These are phyloP conservation scores for Laodelphax striatellus DNA, from an alignment of 1,140 invertebrate species.

Conservation along the genomic window DNA sequence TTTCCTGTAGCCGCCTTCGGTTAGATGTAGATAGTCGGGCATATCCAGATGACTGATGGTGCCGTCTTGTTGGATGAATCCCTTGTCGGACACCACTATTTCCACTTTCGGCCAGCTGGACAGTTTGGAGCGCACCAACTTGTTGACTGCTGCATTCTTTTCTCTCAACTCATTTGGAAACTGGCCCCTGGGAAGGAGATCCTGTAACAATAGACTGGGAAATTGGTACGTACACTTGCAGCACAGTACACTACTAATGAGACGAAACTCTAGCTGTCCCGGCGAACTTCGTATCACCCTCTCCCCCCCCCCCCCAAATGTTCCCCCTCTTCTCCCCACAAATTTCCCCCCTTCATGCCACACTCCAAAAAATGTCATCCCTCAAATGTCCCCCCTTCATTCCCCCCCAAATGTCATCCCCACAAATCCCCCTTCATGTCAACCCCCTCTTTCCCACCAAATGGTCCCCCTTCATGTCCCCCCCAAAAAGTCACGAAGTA, in stretches of 20 bases:
- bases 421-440: too few species aligned
- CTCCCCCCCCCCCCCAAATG: too few species aligned
- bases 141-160: conserved; percentile 62
- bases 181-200: conserved; percentile 72
- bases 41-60: conserved; percentile 76
- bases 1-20: conserved; percentile 68
- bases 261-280: too few species aligned
- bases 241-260: background rate
- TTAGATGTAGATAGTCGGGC: conserved; percentile 79
- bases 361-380: too few species aligned
- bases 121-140: conserved; percentile 49
- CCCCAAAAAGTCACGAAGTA: too few species aligned
- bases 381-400: too few species aligned
- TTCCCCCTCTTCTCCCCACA: too few species aligned
- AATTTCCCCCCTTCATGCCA: too few species aligned
- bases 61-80: conserved; percentile 62
- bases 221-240: background rate
- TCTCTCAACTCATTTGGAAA: conserved; percentile 66
- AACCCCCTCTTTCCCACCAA: too few species aligned
- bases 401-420: too few species aligned
- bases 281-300: too few species aligned
- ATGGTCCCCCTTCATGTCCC: too few species aligned
- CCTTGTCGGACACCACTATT: conserved; percentile 59
- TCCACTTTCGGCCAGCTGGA: conserved; percentile 48
- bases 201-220: conserved; percentile 42